phyloP scores from a whole-genome alignment of 2,113 vertebrate genomes.

The Parus major region DNA sequence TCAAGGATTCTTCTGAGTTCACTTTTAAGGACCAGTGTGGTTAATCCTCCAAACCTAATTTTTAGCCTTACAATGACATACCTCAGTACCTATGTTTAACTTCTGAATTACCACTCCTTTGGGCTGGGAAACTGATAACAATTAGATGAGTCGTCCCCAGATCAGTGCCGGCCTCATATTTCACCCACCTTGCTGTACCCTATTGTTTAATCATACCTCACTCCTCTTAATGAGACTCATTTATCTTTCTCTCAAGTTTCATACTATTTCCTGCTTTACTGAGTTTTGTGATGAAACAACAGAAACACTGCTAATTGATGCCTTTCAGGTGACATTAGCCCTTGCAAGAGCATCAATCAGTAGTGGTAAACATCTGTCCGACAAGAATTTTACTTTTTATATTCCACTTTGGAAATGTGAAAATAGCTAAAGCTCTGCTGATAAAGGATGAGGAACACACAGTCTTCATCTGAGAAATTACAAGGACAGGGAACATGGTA shows the following conservation, averaged over 20 bases:
- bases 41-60: background rate
- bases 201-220: slow-evolving; percentile 25
- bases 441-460: background rate
- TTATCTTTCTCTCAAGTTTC: slow-evolving; percentile 37
- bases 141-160: background rate
- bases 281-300: slow-evolving; percentile 19
- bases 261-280: slow-evolving; percentile 15
- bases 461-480: background rate
- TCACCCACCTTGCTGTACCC: background rate
- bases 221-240: slow-evolving; percentile 6
- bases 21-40: background rate
- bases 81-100: slow-evolving; percentile 4
- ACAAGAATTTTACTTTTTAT: background rate
- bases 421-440: background rate
- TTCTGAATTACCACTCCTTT: slow-evolving; percentile 5
- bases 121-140: background rate
- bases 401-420: background rate
- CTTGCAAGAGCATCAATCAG: background rate
- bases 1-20: slow-evolving; percentile 19
- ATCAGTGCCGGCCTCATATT: background rate
- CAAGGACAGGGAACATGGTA: background rate
- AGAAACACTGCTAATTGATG: slow-evolving; percentile 5
- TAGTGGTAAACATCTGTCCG: background rate
- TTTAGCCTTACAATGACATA: background rate
- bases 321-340: slow-evolving; percentile 9